Percentiles rank a stretch among this genome's conserved stretches.
phyloP scores from a whole-genome alignment of 2,888 invertebrate species.

The Lasioglossum pauxillum region DNA sequence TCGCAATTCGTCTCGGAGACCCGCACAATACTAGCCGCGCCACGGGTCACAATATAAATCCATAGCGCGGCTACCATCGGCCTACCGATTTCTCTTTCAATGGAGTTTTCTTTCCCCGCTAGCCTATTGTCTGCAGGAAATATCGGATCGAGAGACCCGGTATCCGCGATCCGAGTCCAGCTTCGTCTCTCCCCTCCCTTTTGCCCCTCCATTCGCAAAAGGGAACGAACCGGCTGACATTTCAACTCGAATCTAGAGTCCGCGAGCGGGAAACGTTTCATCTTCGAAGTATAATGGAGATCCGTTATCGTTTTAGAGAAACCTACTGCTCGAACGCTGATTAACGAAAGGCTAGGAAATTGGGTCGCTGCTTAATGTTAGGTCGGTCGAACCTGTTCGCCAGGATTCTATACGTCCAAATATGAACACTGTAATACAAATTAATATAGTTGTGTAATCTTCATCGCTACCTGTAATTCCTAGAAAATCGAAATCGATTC shows the following conservation, averaged over 20 bases:
- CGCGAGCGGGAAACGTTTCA: slow-evolving; percentile 37
- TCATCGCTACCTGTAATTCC: too few species aligned
- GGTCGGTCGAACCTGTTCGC: not conserved
- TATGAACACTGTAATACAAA: too few species aligned
- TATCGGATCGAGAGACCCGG: slow-evolving; percentile 53
- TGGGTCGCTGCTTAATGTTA: slow-evolving; percentile 8
- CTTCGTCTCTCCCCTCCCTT: slow-evolving; percentile 57
- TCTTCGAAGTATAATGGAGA: slow-evolving; percentile 27
- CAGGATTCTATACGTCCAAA: too few species aligned
- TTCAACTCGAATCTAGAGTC: slow-evolving; percentile 69
- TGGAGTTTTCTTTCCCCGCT: slow-evolving; percentile 51
- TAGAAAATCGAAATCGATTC: not conserved
- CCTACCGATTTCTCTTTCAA: slow-evolving; percentile 56
- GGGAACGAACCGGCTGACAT: slow-evolving; percentile 73
- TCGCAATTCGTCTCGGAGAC: slow-evolving; percentile 49
- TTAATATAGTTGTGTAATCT: too few species aligned
- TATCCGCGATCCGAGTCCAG: slow-evolving; percentile 41
- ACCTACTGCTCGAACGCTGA: not conserved
- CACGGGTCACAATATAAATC: slow-evolving; percentile 40
- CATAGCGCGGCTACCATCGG: slow-evolving; percentile 34
- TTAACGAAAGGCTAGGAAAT: slow-evolving; percentile 7
- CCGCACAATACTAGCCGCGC: slow-evolving; percentile 1
- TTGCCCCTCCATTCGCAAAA: slow-evolving; percentile 59
- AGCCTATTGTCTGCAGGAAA: slow-evolving; percentile 59
- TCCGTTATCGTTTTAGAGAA: slow-evolving; percentile 17